Base-by-base conservation (phyloP, 2,797 vertebrate species). In the Champsocephalus gunnari region DNA sequence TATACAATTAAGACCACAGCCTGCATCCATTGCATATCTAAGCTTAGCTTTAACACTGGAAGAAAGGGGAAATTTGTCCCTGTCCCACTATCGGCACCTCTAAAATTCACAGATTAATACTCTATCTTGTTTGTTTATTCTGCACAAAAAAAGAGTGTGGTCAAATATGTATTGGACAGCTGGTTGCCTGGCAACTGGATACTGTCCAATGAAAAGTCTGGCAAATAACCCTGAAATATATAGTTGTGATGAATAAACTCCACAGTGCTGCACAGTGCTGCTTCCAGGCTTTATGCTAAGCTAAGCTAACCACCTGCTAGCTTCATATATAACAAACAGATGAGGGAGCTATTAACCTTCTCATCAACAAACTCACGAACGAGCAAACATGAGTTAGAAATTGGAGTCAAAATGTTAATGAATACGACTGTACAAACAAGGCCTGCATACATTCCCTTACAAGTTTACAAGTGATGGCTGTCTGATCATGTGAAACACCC, bases 401-500 rank as follows among this genome's bases (percentile, higher is more conserved):
- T 38, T 38, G 8, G 8, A 38, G 5, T 6, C 5, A 34, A 34
- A 34, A 34, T 51, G n/a, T 57, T 11, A 38, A 17, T 0, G 38
- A 16, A 10, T 45, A 24, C 43, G 34, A 38, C 34, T 38, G 34
- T 38, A 38, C 24, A 67, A 17, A 1, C 9, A 38, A 38, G 34
- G 8, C 7, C 34, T 38, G 34, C 7, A 41, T 45, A 50, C 58
- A 9, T 51, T 13, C 14, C 10, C 8, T 44, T 61, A 13, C 43
- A 73, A 17, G 50, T 49, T 47, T 2, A 48, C 11, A 57, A 45
- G 24, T 38, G 63, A 55, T 56, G 50, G 32, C 50, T n/a, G 14
- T 17, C 32, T 58, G n/a, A 65, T 43, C 11, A 9, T 66, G 47
- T 44, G 5, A 64, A 63, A 75, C 49, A 41, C 63, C 59, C 49